phyloP scores from a whole-genome alignment of 2,888 invertebrate species.

The Pollenia labialis region DNA sequence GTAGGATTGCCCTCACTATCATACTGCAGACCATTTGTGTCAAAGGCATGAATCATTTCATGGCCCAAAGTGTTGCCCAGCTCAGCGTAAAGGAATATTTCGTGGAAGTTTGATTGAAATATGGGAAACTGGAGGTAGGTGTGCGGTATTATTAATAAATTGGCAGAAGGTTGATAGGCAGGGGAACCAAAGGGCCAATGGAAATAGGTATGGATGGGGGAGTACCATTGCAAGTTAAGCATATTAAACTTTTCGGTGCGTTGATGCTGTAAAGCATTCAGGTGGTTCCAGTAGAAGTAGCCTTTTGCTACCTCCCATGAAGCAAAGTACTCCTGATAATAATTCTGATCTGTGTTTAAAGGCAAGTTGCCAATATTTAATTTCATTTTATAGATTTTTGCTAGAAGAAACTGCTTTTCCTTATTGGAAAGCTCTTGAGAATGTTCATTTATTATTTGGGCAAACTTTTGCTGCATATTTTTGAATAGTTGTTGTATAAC shows the following conservation, averaged over 20 bases:
- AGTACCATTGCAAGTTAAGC: slow-evolving; percentile 18
- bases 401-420: slow-evolving; percentile 72
- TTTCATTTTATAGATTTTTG: slow-evolving; percentile 76
- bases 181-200: slow-evolving; percentile 73
- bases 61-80: slow-evolving; percentile 76
- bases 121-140: slow-evolving; percentile 72
- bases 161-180: slow-evolving; percentile 73
- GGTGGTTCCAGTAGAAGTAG: slow-evolving; percentile 78
- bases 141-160: slow-evolving; percentile 74
- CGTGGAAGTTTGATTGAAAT: slow-evolving; percentile 67
- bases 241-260: slow-evolving; percentile 33
- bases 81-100: slow-evolving; percentile 73
- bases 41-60: slow-evolving; percentile 77
- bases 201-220: slow-evolving; percentile 63
- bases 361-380: slow-evolving; percentile 80
- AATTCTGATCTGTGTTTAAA: slow-evolving; percentile 69
- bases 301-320: slow-evolving; percentile 56
- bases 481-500: slow-evolving; percentile 77
- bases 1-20: slow-evolving; percentile 74
- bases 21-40: slow-evolving; percentile 74
- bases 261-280: slow-evolving; percentile 76
- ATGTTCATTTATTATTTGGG: slow-evolving; percentile 74
- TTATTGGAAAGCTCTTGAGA: slow-evolving; percentile 69
- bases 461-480: slow-evolving; percentile 76
- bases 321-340: slow-evolving; percentile 72